Evolutionary conservation across 2,797 vertebrate species (phyloP), one percentile per base, ranked within the genome.

Genomic region (Sebastes dallii): DNA sequence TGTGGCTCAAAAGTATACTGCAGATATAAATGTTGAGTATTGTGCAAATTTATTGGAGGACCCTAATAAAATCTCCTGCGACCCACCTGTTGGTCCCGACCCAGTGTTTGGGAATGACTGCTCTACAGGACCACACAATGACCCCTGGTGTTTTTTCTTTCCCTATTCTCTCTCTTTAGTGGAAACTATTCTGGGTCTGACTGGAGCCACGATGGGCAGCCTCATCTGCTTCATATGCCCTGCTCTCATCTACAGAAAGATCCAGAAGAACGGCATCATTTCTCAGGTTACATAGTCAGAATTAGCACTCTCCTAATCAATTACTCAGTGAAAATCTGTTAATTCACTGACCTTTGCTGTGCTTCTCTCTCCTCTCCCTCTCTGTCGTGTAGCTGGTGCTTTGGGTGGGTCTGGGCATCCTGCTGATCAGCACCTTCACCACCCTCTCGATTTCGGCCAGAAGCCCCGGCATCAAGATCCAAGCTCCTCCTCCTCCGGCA

Each of bases 161-260:
- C 25, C 1, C 10, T 66, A 42, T 42, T 76, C 9, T 84, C 24
- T 83, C 32, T 83, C 32, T 59, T 65, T 80, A 99, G 98, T 99
- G 95, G 98, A 99, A 93, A 99, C 98, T 1, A 96, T 99, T 80
- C 92, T 99, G 86, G 98, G 97, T 85, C 95, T 99, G 85, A 99
- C 98, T 1, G 99, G 99, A 69, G 99, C 99, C 6, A 99, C 98
- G 2, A 99, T 98, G 97, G 99, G 99, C 46, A 99, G 98, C 90
- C 96, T 99, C 88, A 99, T 99, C 94, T 99, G 98, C 93, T 99
- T 99, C 87, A 96, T 99, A 89, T 99, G 98, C 87, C 98, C 98
- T 0, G 98, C 98, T 80, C 97, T 99, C 81, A 99, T 99, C 94
- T 98, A 97, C 93, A 97, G 90, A 92, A 99, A 97, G 91, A 96